phyloP scores from a whole-genome alignment of 2,888 invertebrate genomes.

The Gymnosoma rotundatum region DNA sequence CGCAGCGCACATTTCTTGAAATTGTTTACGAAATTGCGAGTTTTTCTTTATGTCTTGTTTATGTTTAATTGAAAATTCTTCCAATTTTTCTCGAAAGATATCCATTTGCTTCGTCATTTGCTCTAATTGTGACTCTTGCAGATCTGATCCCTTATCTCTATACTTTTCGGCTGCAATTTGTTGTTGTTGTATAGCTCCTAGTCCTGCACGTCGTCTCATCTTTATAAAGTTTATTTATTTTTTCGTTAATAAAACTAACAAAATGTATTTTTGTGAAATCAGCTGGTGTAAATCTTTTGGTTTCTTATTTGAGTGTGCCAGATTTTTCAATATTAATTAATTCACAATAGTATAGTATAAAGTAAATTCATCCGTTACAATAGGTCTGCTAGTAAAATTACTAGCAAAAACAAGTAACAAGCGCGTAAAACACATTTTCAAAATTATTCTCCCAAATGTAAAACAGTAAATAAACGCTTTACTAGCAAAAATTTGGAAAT shows the following conservation, averaged over 20 bases:
- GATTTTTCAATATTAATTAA: background rate
- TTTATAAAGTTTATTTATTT: background rate
- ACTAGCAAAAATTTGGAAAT: too few relatives aligned
- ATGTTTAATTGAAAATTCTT: constrained; percentile 97
- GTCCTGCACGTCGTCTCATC: constrained; percentile 92
- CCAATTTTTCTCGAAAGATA: constrained; percentile 93
- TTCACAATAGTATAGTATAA: background rate
- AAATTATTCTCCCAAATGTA: too few relatives aligned
- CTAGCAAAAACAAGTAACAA: too few relatives aligned
- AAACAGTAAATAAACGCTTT: too few relatives aligned
- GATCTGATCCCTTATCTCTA: constrained; percentile 93
- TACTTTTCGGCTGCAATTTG: constrained; percentile 94
- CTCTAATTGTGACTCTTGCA: constrained; percentile 95
- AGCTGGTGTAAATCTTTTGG: background rate
- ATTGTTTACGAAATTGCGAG: constrained; percentile 96
- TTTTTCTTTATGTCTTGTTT: constrained; percentile 97
- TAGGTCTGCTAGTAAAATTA: too few relatives aligned
- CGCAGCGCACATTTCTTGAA: constrained; percentile 99
- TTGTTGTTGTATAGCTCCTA: constrained; percentile 95
- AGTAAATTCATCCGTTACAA: too few relatives aligned
- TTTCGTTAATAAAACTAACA: background rate
- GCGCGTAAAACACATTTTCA: too few relatives aligned
- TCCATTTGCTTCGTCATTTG: constrained; percentile 97
- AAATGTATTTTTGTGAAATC: background rate
- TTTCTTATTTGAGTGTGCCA: background rate